Evolutionary conservation across 2,113 vertebrate species (phyloP).

Genomic region (Amazona guildingii): DNA sequence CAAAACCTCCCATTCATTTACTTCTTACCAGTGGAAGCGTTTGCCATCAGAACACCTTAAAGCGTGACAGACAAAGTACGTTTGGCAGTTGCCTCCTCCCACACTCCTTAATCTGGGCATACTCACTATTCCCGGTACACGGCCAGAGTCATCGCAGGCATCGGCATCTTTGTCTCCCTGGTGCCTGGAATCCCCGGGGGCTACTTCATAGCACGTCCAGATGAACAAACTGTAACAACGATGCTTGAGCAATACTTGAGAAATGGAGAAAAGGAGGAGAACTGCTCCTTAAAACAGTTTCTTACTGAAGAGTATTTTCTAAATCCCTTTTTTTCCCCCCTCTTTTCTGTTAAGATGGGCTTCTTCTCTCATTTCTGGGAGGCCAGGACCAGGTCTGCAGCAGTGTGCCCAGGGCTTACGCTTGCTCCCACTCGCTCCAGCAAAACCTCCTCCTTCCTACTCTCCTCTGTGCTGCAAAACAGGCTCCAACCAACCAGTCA

Average conservation of each 20-base stretch:
- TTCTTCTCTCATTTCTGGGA: background rate
- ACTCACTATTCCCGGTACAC: background rate
- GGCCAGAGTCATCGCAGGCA: background rate
- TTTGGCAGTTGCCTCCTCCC: background rate
- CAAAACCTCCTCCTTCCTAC: background rate
- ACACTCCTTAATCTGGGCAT: rapidly evolving
- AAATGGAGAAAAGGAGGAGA: conserved; percentile 11
- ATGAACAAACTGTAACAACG: conserved; percentile 47
- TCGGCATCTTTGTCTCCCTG: background rate
- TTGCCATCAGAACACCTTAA: conserved; percentile 15
- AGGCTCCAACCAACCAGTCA: background rate
- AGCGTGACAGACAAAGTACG: background rate
- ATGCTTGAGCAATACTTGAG: conserved; percentile 54
- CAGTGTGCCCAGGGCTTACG: rapidly evolving
- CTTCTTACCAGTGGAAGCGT: background rate
- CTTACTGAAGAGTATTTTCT: background rate
- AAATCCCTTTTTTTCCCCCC: rapidly evolving
- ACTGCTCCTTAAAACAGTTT: background rate
- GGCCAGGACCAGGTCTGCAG: background rate
- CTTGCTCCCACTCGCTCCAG: background rate
- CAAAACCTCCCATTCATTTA: background rate
- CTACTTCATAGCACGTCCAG: background rate
- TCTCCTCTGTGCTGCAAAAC: background rate
- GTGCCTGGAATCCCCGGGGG: background rate
- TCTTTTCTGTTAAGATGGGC: background rate